A percentile compares a stretch with the other conserved stretches of the same genome.
phyloP scores from a whole-genome alignment of 2,113 vertebrate species.

The Gymnarchus niloticus region DNA sequence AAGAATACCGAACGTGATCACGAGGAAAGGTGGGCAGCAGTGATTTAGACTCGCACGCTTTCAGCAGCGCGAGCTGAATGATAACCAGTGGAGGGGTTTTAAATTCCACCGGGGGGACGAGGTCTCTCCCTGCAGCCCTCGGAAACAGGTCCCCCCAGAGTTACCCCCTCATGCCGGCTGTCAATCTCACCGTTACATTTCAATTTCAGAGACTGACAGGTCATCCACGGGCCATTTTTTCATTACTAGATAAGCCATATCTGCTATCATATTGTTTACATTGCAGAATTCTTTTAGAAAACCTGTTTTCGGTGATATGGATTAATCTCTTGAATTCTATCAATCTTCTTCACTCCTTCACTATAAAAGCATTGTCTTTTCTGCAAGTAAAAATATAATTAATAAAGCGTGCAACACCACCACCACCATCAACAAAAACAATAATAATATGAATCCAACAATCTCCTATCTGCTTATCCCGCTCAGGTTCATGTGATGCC shows the following conservation, averaged over 20 bases:
- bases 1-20: not conserved
- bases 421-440: not conserved
- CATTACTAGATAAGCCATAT: not conserved
- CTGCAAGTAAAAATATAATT: too few relatives aligned
- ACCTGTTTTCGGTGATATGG: too few relatives aligned
- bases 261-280: not conserved
- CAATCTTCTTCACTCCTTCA: too few relatives aligned
- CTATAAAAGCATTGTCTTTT: too few relatives aligned
- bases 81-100: not conserved
- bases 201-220: not conserved
- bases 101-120: not conserved
- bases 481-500: too few relatives aligned
- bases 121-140: not conserved
- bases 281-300: too few relatives aligned
- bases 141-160: not conserved
- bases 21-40: not conserved
- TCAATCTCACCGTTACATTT: constrained; percentile 1
- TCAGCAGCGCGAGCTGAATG: not conserved
- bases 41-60: not conserved
- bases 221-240: not conserved
- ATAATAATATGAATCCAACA: too few relatives aligned
- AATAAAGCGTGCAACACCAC: too few relatives aligned
- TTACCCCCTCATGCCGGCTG: not conserved
- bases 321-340: too few relatives aligned
- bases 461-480: too few relatives aligned